These are phyloP conservation scores for Acrocyrtus sp. DNA, from an alignment of 2,888 invertebrate genomes.

Conservation along the genomic window DNA sequence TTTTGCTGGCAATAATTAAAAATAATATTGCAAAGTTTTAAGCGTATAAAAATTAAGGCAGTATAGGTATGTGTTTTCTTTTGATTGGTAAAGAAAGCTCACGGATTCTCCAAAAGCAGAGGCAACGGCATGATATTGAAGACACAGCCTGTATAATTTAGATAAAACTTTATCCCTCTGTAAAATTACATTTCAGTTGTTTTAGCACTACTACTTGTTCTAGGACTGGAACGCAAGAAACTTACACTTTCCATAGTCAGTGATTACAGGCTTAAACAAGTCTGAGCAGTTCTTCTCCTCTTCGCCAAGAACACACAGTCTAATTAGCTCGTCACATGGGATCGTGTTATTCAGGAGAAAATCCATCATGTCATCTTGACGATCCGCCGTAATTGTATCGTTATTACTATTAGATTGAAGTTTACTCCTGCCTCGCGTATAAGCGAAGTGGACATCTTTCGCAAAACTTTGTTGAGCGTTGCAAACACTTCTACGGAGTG, in stretches of 20 bases:
- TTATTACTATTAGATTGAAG: neutral
- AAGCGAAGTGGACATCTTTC: constrained; percentile 40
- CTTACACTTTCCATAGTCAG: constrained; percentile 82
- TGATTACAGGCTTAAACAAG: constrained; percentile 79
- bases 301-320: constrained; percentile 76
- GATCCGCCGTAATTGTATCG: neutral
- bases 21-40: neutral
- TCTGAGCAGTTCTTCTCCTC: constrained; percentile 73
- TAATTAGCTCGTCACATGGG: constrained; percentile 77
- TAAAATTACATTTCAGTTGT: too few species aligned
- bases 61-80: neutral
- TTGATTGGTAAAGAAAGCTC: neutral
- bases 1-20: neutral
- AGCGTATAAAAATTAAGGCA: neutral
- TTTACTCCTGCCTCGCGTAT: constrained; percentile 23
- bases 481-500: constrained; percentile 31
- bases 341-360: constrained; percentile 42
- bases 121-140: constrained; percentile 66
- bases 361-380: constrained; percentile 40
- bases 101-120: constrained; percentile 35
- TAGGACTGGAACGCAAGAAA: too few species aligned
- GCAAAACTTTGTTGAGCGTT: constrained; percentile 46
- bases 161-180: too few species aligned
- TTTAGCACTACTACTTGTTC: too few species aligned
- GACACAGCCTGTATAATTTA: constrained; percentile 44